Evolutionary conservation across 53 echinoderm and acorn worm genomes (phyloP).

Genomic region (Apostichopus leukothele): DNA sequence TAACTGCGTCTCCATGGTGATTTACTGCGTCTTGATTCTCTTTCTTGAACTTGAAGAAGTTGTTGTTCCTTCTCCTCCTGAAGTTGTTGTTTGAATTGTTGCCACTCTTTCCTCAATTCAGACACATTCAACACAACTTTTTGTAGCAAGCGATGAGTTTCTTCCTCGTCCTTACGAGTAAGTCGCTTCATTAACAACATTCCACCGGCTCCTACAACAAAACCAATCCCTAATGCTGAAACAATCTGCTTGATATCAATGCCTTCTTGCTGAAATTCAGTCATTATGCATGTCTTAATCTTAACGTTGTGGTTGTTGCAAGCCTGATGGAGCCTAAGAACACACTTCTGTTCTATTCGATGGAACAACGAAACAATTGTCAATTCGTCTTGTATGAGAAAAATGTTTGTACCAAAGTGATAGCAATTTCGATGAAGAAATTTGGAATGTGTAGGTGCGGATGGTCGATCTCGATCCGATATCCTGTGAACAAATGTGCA

Average conservation of each 20-base stretch:
- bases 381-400: too few species aligned
- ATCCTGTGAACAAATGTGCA: too few species aligned
- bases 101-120: conserved; percentile 11
- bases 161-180: neutral
- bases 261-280: neutral
- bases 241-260: conserved; percentile 18
- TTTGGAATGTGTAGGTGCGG: too few species aligned
- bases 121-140: neutral
- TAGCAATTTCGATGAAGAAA: too few species aligned
- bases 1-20: conserved; percentile 31
- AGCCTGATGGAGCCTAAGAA: too few species aligned
- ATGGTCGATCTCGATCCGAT: too few species aligned
- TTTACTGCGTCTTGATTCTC: neutral
- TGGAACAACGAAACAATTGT: too few species aligned
- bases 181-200: neutral
- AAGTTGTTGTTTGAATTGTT: neutral
- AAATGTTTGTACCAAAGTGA: too few species aligned
- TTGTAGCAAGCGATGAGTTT: conserved; percentile 14
- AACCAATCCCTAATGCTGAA: conserved; percentile 28
- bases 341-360: too few species aligned
- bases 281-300: neutral
- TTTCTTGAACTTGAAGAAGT: neutral
- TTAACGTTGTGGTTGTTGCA: neutral
- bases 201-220: conserved; percentile 30
- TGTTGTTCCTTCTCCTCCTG: neutral